Evolutionary conservation across 2,113 vertebrate species (phyloP), one percentile per base, ranked within the genome.

Genomic region (Triplophysa rosa): DNA sequence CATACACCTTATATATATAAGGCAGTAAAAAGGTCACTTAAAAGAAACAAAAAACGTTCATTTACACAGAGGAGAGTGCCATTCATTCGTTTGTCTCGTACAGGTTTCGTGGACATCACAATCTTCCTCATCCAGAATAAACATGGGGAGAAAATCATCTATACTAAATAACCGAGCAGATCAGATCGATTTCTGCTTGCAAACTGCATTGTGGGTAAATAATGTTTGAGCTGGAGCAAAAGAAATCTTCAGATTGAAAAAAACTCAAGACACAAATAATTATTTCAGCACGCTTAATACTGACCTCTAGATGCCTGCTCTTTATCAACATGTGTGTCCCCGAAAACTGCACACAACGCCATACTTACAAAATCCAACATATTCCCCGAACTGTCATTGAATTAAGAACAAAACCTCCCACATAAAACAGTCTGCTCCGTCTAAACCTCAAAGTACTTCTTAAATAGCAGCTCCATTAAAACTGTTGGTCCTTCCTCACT

Each of bases 1-100:
- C 83, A 77, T 19, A 80, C 84, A 80, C 84, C 85, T 83, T 71
- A 24, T 82, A 47, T 82, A 47, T 61, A 52, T 61, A 83, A 84
- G 85, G 88, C 80, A 52, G 87, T 87, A 90, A 87, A 85, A 90
- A 91, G 90, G 90, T 89, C 92, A 90, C 89, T 89, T 89, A 75
- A 67, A 89, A 80, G 71, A 33, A 65, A 59, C 2, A 42, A 10
- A 49, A 84, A 80, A 75, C 81, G 74, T 79, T 77, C 79, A 23
- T 49, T 69, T 29, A 26, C 56, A 52, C 11, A 81, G 49, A 66
- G 80, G 68, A 83, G 80, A 86, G 72, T 65, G 79, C 79, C 79
- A 73, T 56, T 71, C 68, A 21, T 14, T 21, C 49, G 47, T 54
- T 69, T 54, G 42, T 9, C 42, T 45, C 29, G 29, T 4, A n/a